These are phyloP conservation scores for Spondyliosoma cantharus DNA, from an alignment of 2,797 vertebrate species.

Conservation along the genomic window DNA sequence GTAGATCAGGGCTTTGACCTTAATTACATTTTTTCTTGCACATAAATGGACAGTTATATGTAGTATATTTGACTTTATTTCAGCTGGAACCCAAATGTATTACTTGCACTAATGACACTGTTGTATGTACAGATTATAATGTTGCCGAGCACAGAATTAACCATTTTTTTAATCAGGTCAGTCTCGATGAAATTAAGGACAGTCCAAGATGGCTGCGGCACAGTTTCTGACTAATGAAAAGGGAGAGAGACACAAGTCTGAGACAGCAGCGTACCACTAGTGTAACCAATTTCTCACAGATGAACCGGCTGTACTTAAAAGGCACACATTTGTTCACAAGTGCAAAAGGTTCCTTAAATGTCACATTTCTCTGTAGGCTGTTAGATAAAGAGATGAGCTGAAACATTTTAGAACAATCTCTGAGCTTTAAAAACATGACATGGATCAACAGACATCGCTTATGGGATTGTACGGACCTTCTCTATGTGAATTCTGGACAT, in stretches of 20 bases:
- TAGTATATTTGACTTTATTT: not conserved
- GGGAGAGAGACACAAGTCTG: not conserved
- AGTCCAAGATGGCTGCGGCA: not conserved
- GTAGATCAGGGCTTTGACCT: not conserved
- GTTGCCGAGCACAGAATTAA: not conserved
- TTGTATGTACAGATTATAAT: not conserved
- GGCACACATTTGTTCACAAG: not conserved
- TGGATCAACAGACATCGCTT: not conserved
- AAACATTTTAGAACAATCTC: not conserved
- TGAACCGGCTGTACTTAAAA: not conserved
- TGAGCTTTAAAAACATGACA: not conserved
- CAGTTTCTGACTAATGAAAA: not conserved
- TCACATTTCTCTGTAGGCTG: not conserved
- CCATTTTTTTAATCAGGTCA: conserved; percentile 33
- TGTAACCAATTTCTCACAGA: not conserved
- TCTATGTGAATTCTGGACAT: not conserved
- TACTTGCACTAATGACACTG: not conserved
- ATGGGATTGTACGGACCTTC: not conserved
- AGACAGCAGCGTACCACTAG: not conserved
- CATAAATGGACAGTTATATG: not conserved
- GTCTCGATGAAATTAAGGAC: conserved; percentile 14
- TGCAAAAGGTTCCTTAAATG: not conserved
- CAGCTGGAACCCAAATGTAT: not conserved
- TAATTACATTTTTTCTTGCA: not conserved
- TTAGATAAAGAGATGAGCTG: no score